Conservation (phyloP, 2,888 invertebrate species). For the Himalopsyche kuldschensis region DNA sequence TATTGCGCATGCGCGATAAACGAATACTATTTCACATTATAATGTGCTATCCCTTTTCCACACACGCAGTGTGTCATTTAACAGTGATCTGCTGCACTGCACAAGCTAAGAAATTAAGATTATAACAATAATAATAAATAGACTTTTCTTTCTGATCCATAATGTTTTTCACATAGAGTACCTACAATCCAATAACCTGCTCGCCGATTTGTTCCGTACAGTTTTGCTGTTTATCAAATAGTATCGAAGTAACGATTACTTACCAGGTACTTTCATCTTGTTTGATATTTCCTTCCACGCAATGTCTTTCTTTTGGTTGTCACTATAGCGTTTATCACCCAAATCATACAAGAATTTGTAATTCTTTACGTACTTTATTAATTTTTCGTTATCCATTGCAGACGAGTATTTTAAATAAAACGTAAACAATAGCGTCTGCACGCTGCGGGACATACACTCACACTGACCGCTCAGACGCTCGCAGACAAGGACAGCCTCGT, state of each 20-base stretch:
- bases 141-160: too few species aligned
- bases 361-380: slow-evolving; percentile 22
- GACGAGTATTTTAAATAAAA: background rate
- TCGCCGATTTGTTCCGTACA: too few species aligned
- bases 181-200: too few species aligned
- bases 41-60: too few species aligned
- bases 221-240: too few species aligned
- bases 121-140: too few species aligned
- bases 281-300: slow-evolving; percentile 23
- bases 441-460: background rate
- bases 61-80: too few species aligned
- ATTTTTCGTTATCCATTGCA: slow-evolving; percentile 16
- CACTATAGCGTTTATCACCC: slow-evolving; percentile 13
- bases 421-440: background rate
- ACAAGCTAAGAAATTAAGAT: too few species aligned
- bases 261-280: slow-evolving; percentile 6
- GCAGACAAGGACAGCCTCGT: background rate
- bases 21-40: too few species aligned
- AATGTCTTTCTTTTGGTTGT: slow-evolving; percentile 16
- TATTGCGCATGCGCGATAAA: too few species aligned
- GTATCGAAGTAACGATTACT: background rate
- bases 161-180: too few species aligned
- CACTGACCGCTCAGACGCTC: background rate
- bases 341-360: slow-evolving; percentile 25
- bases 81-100: too few species aligned